Evolutionary conservation across 2,888 invertebrate genomes (phyloP).

Genomic region (Protophormia terraenovae): DNA sequence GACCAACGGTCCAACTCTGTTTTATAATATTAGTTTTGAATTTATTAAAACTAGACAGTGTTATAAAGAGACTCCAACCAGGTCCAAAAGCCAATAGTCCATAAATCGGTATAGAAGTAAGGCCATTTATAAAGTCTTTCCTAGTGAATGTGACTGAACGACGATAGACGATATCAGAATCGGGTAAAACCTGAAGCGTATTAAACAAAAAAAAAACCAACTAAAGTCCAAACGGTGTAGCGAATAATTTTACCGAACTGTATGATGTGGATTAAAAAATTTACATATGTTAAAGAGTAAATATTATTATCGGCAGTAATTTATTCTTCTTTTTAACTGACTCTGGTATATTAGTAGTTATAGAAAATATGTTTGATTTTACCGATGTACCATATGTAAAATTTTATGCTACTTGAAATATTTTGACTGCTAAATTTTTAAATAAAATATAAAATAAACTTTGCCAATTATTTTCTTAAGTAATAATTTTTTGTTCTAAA

Average conservation of each 20-base stretch:
- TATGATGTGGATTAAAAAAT: conserved; percentile 72
- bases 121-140: conserved; percentile 24
- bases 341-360: too few species aligned
- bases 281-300: too few species aligned
- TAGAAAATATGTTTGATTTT: too few species aligned
- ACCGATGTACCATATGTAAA: too few species aligned
- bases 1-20: conserved; percentile 75
- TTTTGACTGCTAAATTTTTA: too few species aligned
- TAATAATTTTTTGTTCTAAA: too few species aligned
- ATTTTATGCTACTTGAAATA: too few species aligned
- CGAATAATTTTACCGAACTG: conserved; percentile 75
- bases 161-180: conserved; percentile 66
- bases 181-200: conserved; percentile 74
- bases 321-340: too few species aligned
- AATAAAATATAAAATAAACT: too few species aligned
- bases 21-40: conserved; percentile 87
- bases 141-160: conserved; percentile 57
- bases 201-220: conserved; percentile 71
- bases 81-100: conserved; percentile 90
- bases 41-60: conserved; percentile 91
- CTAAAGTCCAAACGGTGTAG: conserved; percentile 69
- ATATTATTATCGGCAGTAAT: too few species aligned
- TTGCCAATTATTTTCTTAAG: too few species aligned
- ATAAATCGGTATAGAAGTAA: conserved; percentile 67
- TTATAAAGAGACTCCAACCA: conserved; percentile 91